Conservation (phyloP, 2,797 vertebrate genomes). For the Aselliscus stoliczkanus region DNA sequence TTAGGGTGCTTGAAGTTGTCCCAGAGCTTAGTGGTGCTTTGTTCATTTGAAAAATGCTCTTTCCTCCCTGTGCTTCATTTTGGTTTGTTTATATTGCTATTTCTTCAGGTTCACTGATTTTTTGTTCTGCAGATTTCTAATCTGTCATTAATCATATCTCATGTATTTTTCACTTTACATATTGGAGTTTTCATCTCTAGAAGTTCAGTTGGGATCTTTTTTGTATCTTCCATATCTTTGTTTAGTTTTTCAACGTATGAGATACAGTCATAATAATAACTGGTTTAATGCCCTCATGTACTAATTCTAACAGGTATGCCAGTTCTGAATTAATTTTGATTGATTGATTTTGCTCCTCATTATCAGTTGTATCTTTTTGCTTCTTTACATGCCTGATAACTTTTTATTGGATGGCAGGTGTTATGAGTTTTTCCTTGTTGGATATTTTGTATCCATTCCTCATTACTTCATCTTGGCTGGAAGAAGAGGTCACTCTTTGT, state of each 20-base stretch:
- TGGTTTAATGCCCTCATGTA: not conserved
- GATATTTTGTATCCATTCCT: not conserved
- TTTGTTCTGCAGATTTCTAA: conserved; percentile 16
- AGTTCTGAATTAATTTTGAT: conserved; percentile 2
- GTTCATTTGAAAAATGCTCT: not conserved
- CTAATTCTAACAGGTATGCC: not conserved
- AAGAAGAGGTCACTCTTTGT: not conserved
- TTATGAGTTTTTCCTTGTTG: not conserved
- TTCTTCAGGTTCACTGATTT: not conserved
- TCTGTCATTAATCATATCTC: not conserved
- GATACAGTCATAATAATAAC: not conserved
- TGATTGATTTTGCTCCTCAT: not conserved
- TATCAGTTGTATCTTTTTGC: not conserved
- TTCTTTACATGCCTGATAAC: not conserved
- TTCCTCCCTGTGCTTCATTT: not conserved
- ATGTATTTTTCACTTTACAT: not conserved
- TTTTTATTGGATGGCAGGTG: not conserved
- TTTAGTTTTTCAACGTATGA: not conserved
- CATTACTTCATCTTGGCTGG: not conserved
- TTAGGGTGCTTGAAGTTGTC: not conserved
- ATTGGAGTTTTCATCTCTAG: not conserved
- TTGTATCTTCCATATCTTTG: not conserved
- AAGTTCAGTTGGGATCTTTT: not conserved
- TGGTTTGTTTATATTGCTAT: not conserved
- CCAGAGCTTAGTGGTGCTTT: not conserved